These are phyloP conservation scores for Tortricodes alternella DNA, from an alignment of 2,888 invertebrate genomes.

Conservation along the genomic window DNA sequence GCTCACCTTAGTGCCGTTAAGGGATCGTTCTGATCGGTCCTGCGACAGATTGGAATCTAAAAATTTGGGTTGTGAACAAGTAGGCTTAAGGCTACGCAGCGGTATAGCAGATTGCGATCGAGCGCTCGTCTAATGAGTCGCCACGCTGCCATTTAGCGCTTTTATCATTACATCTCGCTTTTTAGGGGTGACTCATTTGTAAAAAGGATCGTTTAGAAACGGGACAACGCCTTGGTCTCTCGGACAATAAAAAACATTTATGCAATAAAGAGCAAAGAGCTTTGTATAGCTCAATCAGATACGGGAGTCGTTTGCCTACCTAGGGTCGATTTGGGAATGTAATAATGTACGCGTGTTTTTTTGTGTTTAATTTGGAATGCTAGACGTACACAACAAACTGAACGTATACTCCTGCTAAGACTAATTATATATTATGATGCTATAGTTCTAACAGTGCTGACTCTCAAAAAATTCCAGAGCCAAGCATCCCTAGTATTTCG, in stretches of 20 bases:
- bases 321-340: too few relatives aligned
- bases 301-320: not conserved
- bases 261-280: conserved; percentile 11
- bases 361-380: too few relatives aligned
- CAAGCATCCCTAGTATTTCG: not conserved
- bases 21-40: conserved; percentile 32
- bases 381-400: too few relatives aligned
- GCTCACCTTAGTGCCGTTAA: not conserved
- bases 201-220: conserved; percentile 47
- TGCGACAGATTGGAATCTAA: conserved; percentile 35
- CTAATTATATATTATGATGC: not conserved
- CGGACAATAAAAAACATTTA: conserved; percentile 8
- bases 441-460: conserved; percentile 1
- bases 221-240: conserved; percentile 37
- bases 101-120: conserved; percentile 28
- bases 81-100: conserved; percentile 33
- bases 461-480: not conserved
- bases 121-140: conserved; percentile 28
- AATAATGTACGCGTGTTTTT: too few relatives aligned
- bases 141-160: conserved; percentile 29
- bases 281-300: conserved; percentile 7
- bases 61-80: conserved; percentile 47
- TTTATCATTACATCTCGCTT: conserved; percentile 45
- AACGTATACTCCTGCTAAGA: not conserved
- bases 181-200: conserved; percentile 49